These are phyloP conservation scores for Clarias pachynema DNA, from an alignment of 2,797 vertebrate genomes.

Conservation along the genomic window DNA sequence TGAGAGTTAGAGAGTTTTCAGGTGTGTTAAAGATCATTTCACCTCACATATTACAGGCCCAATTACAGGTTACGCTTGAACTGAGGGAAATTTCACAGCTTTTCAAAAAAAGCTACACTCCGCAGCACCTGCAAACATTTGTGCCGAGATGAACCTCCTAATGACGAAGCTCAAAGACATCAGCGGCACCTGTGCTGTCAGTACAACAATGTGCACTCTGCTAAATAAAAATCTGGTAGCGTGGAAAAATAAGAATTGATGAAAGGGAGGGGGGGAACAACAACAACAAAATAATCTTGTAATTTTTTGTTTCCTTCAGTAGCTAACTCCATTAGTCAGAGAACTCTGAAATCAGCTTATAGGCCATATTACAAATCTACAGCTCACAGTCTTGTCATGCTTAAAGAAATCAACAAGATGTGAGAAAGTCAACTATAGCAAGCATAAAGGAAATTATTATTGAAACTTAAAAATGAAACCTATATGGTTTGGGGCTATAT, in stretches of 20 bases:
- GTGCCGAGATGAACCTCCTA: conserved; percentile 16
- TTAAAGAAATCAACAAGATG: conserved; percentile 17
- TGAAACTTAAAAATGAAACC: conserved; percentile 21
- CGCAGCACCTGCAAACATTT: conserved; percentile 25
- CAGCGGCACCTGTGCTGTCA: conserved; percentile 11
- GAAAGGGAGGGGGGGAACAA: not conserved
- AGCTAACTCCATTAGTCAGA: not conserved
- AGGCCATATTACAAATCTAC: conserved; percentile 16
- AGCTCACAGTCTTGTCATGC: not conserved
- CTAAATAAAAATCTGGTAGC: conserved; percentile 4
- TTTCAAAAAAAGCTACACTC: conserved; percentile 29
- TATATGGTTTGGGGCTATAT: not conserved
- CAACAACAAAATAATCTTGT: not conserved
- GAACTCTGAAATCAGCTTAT: not conserved
- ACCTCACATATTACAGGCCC: conserved; percentile 20
- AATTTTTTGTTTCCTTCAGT: not conserved
- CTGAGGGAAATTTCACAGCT: conserved; percentile 1
- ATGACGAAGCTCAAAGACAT: conserved; percentile 23
- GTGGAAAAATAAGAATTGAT: conserved; percentile 4
- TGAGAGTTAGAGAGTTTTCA: conserved; percentile 19
- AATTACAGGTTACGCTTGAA: conserved; percentile 26
- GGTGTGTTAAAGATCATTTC: conserved; percentile 31
- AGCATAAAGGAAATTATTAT: conserved; percentile 17
- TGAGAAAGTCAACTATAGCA: conserved; percentile 6
- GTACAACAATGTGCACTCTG: conserved; percentile 3